A percentile compares a stretch with the other conserved stretches of the same genome.
These are phyloP conservation scores for Tethea ocularis DNA, from an alignment of 2,888 invertebrate genomes.

Conservation along the genomic window DNA sequence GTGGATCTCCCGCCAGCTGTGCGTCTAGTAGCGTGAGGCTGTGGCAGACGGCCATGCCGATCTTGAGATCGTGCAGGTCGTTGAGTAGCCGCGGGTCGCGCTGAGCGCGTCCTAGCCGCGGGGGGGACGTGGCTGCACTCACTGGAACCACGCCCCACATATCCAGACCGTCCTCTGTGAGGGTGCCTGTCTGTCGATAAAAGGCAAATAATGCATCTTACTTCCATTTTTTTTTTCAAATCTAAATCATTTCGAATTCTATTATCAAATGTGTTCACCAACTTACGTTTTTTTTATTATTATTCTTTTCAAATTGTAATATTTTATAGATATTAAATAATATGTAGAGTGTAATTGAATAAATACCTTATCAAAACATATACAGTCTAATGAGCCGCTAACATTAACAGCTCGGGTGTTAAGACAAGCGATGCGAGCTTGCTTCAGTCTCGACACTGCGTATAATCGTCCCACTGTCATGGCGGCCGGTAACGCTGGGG, in stretches of 20 bases:
- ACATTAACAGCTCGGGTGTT: conserved; percentile 97
- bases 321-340: too few species aligned
- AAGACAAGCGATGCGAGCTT: conserved; percentile 93
- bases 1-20: conserved; percentile 94
- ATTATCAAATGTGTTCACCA: too few species aligned
- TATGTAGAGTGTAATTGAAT: neutral
- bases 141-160: conserved; percentile 95
- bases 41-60: conserved; percentile 96
- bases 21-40: conserved; percentile 95
- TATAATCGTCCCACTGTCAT: conserved; percentile 97
- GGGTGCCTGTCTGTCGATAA: conserved; percentile 91
- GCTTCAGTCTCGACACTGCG: conserved; percentile 92
- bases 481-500: conserved; percentile 97
- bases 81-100: conserved; percentile 77
- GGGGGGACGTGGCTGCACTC: conserved; percentile 44
- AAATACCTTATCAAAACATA: conserved; percentile 94
- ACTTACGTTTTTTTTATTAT: neutral
- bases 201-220: too few species aligned
- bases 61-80: conserved; percentile 82
- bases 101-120: conserved; percentile 65
- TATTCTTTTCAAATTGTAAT: too few species aligned
- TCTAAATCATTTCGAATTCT: too few species aligned
- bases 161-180: conserved; percentile 98
- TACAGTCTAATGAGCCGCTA: conserved; percentile 93
- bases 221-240: conserved; percentile 1